Base-by-base conservation (phyloP, 2,113 vertebrate species). In the Atrichornis clamosus region DNA sequence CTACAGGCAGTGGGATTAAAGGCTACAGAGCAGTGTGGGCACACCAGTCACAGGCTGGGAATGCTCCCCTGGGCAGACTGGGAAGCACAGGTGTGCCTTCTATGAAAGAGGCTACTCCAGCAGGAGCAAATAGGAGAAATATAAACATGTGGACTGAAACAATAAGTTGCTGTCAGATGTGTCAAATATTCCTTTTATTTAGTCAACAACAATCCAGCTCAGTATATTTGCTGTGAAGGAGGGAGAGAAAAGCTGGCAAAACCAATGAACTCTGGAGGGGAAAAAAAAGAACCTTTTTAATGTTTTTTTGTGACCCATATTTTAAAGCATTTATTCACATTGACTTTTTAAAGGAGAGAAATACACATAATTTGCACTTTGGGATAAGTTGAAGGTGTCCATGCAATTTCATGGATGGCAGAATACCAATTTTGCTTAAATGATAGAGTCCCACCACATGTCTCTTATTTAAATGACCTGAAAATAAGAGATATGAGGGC, bases 401-500 rank as follows among this genome's bases (percentile, higher is more conserved):
- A 91, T 96, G 96, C 96, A 97, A 97, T 97, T 97, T 97, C 96
- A 97, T 97, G 96, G 96, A 97, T 97, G 97, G 94, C 92, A 97
- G 96, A 97, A 97, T 94, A 97, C 90, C 96, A 96, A 97, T 97
- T 97, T 97, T 96, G 85, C 78, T 97, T 96, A 97, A 97, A 95
- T 95, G 95, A 97, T 93, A 97, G 96, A 97, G 90, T 91, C 96
- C 84, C 72, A 95, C 90, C 95, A 96, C 94, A 94, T 95, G 92
- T 95, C 94, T 97, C 93, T 95, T 94, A 97, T 96, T 97, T 96
- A 97, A 97, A 97, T 97, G 85, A 97, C 96, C 96, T 95, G 90
- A 96, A 97, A 97, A 96, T 96, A 95, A 95, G 86, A 96, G 91
- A 96, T 96, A 95, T 49, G 87, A 87, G 86, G 84, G 79, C 90